Conservation (phyloP, 2,113 vertebrate genomes). For the Saimiri boliviensis region DNA sequence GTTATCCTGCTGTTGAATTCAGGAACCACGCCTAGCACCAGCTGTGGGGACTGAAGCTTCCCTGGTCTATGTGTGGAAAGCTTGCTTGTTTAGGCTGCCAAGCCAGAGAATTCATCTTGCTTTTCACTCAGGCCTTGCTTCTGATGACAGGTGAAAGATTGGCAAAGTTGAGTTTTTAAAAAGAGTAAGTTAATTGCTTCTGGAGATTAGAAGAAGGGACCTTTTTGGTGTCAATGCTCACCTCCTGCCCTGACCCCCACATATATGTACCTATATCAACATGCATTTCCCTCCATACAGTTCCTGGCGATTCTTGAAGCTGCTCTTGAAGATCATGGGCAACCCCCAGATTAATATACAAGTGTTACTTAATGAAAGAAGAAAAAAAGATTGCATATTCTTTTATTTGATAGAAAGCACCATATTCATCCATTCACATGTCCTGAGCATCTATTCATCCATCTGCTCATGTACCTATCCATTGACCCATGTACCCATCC, state of each 20-base stretch:
- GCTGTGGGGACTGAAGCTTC: background rate
- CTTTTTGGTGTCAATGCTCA: background rate
- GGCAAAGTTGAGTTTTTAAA: background rate
- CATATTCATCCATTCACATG: background rate
- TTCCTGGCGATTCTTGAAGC: background rate
- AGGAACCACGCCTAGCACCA: background rate
- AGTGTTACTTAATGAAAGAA: background rate
- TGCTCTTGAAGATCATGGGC: background rate
- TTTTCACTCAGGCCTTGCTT: background rate
- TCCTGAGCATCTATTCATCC: background rate
- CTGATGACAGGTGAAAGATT: background rate
- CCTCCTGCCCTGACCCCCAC: fast-evolving
- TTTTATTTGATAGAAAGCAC: background rate
- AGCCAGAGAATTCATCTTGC: background rate
- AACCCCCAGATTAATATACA: background rate
- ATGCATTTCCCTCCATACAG: background rate
- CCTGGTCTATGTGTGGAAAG: background rate
- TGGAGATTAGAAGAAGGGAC: background rate
- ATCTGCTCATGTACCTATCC: background rate
- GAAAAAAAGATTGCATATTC: background rate
- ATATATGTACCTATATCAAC: background rate
- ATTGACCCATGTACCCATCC: background rate
- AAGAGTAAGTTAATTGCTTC: background rate
- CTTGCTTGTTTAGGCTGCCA: background rate
- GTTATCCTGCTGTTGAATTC: background rate